Percentiles rank a stretch among this genome's conserved stretches.
These are phyloP conservation scores for Pseudomyrmex dendroicus DNA, from an alignment of 1,140 invertebrate genomes.

Conservation along the genomic window DNA sequence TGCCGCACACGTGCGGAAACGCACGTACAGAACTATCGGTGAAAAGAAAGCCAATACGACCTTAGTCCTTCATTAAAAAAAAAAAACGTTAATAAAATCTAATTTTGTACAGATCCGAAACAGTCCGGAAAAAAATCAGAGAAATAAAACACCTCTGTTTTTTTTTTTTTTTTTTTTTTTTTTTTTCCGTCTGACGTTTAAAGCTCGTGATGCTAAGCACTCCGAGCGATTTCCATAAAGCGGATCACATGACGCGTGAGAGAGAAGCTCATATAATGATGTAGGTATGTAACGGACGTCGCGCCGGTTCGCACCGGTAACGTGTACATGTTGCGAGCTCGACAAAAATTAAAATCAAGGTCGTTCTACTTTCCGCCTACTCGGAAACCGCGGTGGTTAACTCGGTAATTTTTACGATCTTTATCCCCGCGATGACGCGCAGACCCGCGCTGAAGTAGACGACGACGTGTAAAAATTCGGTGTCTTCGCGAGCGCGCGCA, in stretches of 20 bases:
- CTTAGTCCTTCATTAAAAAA: neutral
- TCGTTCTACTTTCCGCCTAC: slow-evolving; percentile 80
- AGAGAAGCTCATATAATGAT: slow-evolving; percentile 14
- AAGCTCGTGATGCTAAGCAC: neutral
- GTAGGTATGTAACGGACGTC: slow-evolving; percentile 59
- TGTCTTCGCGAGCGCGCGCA: neutral
- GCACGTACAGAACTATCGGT: neutral
- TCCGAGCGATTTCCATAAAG: slow-evolving; percentile 45
- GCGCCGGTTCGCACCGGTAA: slow-evolving; percentile 33
- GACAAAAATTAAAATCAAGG: slow-evolving; percentile 78
- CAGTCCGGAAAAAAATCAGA: no score
- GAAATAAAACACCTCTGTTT: no score
- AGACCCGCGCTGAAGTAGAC: slow-evolving; percentile 9
- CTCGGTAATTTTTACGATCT: slow-evolving; percentile 61
- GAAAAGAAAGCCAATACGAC: neutral
- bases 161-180: no score
- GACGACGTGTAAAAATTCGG: slow-evolving; percentile 30
- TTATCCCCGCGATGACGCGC: neutral
- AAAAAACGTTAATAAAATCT: neutral
- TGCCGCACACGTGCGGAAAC: neutral
- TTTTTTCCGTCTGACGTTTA: neutral
- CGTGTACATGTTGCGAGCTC: slow-evolving; percentile 13
- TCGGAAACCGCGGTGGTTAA: slow-evolving; percentile 57
- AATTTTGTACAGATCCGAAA: neutral
- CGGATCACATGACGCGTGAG: slow-evolving; percentile 45